Evolutionary conservation across 2,888 invertebrate genomes (phyloP).

Genomic region (Mythimna vitellina): DNA sequence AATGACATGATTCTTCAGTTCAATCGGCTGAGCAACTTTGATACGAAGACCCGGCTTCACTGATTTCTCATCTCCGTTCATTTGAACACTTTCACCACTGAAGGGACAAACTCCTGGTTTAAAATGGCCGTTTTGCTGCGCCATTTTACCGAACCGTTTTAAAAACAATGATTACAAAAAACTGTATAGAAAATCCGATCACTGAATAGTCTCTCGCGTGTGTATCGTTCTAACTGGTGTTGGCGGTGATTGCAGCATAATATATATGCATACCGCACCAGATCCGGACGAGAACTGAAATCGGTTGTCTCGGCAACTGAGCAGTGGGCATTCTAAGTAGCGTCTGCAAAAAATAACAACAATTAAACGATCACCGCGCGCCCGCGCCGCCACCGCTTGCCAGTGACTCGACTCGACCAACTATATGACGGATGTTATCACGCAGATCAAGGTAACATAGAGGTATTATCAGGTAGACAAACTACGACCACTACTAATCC

Average conservation of each 20-base stretch:
- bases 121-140: slow-evolving; percentile 75
- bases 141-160: slow-evolving; percentile 68
- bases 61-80: slow-evolving; percentile 70
- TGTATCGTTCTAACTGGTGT: slow-evolving; percentile 70
- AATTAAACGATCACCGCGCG: slow-evolving; percentile 68
- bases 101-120: slow-evolving; percentile 75
- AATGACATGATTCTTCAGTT: slow-evolving; percentile 78
- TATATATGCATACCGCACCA: slow-evolving; percentile 81
- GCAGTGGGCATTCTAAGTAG: slow-evolving; percentile 68
- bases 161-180: slow-evolving; percentile 69
- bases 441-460: slow-evolving; percentile 69
- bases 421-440: slow-evolving; percentile 70
- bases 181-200: slow-evolving; percentile 44
- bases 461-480: slow-evolving; percentile 67
- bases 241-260: slow-evolving; percentile 71
- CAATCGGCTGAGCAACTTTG: slow-evolving; percentile 83
- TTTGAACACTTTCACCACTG: slow-evolving; percentile 77
- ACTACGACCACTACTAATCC: slow-evolving; percentile 53
- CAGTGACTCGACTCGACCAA: slow-evolving; percentile 58
- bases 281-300: slow-evolving; percentile 75
- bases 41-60: slow-evolving; percentile 80
- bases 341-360: slow-evolving; percentile 79
- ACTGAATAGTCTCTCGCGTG: slow-evolving; percentile 64
- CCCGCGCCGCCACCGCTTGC: slow-evolving; percentile 60
- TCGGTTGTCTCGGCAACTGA: slow-evolving; percentile 76